These are phyloP conservation scores for Pinctada fucata DNA, from an alignment of 2,888 invertebrate species.

Conservation along the genomic window DNA sequence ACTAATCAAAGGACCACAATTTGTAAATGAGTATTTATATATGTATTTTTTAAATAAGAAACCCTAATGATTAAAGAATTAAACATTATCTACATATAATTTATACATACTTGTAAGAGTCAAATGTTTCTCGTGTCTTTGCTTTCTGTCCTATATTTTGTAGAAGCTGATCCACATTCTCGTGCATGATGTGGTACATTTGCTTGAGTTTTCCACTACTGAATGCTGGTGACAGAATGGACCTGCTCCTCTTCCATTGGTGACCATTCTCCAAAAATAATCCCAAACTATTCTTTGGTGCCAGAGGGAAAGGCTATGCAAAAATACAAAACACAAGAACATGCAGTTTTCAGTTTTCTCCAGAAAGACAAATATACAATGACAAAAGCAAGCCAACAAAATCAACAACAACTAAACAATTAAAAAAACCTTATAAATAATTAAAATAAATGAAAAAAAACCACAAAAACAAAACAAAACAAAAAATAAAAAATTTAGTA, in stretches of 20 bases:
- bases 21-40: too few relatives aligned
- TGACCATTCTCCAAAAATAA: conserved; percentile 76
- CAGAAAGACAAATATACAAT: too few relatives aligned
- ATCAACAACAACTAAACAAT: too few relatives aligned
- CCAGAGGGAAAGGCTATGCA: conserved; percentile 71
- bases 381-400: too few relatives aligned
- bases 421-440: too few relatives aligned
- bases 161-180: conserved; percentile 70
- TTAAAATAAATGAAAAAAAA: too few relatives aligned
- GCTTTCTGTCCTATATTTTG: conserved; percentile 71
- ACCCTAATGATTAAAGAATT: too few relatives aligned
- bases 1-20: too few relatives aligned
- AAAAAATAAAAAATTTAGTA: too few relatives aligned
- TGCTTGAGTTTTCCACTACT: conserved; percentile 78
- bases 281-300: conserved; percentile 68
- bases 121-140: conserved; percentile 65
- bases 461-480: too few relatives aligned
- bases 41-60: too few relatives aligned
- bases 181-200: conserved; percentile 77
- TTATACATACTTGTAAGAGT: conserved; percentile 72
- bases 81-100: neutral
- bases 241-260: conserved; percentile 79
- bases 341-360: too few relatives aligned
- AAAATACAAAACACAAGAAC: neutral
- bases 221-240: conserved; percentile 78